phyloP scores from a whole-genome alignment of 2,888 invertebrate genomes.

The Lasius platythorax region DNA sequence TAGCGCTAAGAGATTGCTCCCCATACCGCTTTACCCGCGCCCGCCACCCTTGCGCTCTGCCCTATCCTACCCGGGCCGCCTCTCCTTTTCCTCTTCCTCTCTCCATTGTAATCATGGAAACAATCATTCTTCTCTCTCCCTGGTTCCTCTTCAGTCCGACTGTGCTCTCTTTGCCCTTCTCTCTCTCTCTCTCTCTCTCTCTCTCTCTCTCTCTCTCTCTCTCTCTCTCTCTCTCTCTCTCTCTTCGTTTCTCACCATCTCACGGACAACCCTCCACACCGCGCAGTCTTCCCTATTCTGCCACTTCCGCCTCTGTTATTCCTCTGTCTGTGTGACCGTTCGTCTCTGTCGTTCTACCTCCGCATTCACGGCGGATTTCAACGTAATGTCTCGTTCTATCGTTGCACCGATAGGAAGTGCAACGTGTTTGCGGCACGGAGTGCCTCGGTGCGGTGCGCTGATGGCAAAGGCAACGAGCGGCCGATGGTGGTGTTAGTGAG shows the following conservation, averaged over 20 bases:
- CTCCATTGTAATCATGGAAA: conserved; percentile 85
- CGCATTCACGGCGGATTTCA: conserved; percentile 61
- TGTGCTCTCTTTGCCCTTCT: conserved; percentile 22
- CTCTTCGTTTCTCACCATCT: conserved; percentile 8
- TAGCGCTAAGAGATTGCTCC: conserved; percentile 85
- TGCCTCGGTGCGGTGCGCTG: conserved; percentile 38
- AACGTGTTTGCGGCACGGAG: conserved; percentile 52
- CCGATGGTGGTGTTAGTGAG: neutral
- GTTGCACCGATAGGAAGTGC: conserved; percentile 63
- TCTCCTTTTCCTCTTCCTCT: conserved; percentile 74
- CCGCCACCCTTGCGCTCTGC: conserved; percentile 69
- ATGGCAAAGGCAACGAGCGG: conserved; percentile 31
- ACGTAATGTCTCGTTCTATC: conserved; percentile 61
- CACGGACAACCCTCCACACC: conserved; percentile 44
- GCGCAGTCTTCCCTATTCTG: conserved; percentile 46
- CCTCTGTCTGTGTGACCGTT: conserved; percentile 59
- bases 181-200: conserved; percentile 53
- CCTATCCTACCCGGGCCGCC: conserved; percentile 35
- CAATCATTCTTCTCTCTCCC: conserved; percentile 84
- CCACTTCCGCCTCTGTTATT: conserved; percentile 49
- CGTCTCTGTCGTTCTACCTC: conserved; percentile 68
- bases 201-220: conserved; percentile 21
- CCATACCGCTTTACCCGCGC: conserved; percentile 74
- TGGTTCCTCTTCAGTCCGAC: conserved; percentile 71
- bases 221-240: conserved; percentile 43